These are phyloP conservation scores for Drosophila atroscutellata DNA, from an alignment of 2,888 invertebrate genomes.

Conservation along the genomic window DNA sequence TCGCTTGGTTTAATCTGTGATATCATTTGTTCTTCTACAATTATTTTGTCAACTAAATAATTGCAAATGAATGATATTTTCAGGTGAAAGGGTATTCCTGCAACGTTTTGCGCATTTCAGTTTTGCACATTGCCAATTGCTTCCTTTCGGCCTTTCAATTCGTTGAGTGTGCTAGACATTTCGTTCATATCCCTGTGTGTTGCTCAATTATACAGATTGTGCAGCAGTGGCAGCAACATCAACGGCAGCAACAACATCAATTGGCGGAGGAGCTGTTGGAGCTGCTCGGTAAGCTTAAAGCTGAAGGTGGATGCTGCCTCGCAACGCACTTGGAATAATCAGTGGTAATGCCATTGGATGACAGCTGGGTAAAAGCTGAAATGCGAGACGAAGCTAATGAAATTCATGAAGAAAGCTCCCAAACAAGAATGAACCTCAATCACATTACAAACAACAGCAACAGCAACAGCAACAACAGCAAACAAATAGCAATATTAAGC, in stretches of 20 bases:
- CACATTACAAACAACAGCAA: slow-evolving; percentile 13
- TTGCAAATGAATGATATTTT: background rate
- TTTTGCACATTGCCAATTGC: slow-evolving; percentile 34
- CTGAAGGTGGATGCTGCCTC: slow-evolving; percentile 42
- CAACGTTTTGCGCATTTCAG: background rate
- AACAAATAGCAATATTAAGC: background rate
- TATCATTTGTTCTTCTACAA: background rate
- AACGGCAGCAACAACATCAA: slow-evolving; percentile 5
- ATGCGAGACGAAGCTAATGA: slow-evolving; percentile 63
- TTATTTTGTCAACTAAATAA: background rate
- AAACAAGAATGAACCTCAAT: slow-evolving; percentile 43
- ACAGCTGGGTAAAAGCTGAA: slow-evolving; percentile 34
- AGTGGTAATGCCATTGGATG: slow-evolving; percentile 51
- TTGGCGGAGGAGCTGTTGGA: background rate
- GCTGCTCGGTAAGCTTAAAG: slow-evolving; percentile 25
- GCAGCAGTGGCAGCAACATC: slow-evolving; percentile 23
- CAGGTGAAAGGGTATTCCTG: slow-evolving; percentile 12
- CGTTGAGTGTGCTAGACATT: slow-evolving; percentile 31
- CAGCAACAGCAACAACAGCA: background rate
- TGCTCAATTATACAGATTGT: slow-evolving; percentile 76
- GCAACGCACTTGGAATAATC: slow-evolving; percentile 64
- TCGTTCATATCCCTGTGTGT: slow-evolving; percentile 39
- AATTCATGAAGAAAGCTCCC: slow-evolving; percentile 59
- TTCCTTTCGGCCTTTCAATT: slow-evolving; percentile 53
- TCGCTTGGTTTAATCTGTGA: background rate